Evolutionary conservation across 2,888 invertebrate genomes (phyloP), one percentile per base, ranked within the genome.

Genomic region (Bugula neritina): DNA sequence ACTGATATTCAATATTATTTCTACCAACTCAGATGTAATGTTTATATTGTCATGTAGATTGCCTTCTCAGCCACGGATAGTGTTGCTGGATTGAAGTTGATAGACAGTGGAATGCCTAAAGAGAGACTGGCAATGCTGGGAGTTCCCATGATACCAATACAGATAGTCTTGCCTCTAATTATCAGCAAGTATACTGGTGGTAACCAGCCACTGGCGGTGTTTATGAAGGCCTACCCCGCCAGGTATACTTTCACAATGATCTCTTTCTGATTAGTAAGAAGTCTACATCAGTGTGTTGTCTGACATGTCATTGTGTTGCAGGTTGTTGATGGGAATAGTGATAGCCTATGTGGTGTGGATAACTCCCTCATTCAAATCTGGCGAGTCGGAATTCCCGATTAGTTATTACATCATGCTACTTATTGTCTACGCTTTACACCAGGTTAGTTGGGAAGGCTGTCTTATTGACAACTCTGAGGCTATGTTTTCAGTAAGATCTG

Each of bases 61-160:
- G 94, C 94, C 1, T 99, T 98, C 86, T 91, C 95, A 54, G 95
- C 97, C 0, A 91, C 93, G 74, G 99, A 99, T 86, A 91, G 93
- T 29, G 93, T 98, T 0, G 93, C 97, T 27, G 91, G 93, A 1
- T 86, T 99, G 74, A 99, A 99, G 85, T 86, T 99, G 70, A 92
- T 98, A 0, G 98, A 97, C 84, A 92, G 92, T 34, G 99, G 99
- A 21, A 92, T 99, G 70, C 94, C 96, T 0, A 93, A 94, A 80
- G 98, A 98, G 83, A 91, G 92, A 78, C 86, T 99, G 72, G 98
- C 97, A 0, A 85, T 98, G 72, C 87, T 99, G 80, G 94, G 93
- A 0, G 89, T 99, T 54, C 96, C 97, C 21, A 86, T 99, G 82
- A 92, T 95, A 70, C 97, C 99, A 17, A 87, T 99, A 63, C 97